Base-by-base conservation (phyloP, 1,140 invertebrate species). In the Caenorhabditis latens region DNA sequence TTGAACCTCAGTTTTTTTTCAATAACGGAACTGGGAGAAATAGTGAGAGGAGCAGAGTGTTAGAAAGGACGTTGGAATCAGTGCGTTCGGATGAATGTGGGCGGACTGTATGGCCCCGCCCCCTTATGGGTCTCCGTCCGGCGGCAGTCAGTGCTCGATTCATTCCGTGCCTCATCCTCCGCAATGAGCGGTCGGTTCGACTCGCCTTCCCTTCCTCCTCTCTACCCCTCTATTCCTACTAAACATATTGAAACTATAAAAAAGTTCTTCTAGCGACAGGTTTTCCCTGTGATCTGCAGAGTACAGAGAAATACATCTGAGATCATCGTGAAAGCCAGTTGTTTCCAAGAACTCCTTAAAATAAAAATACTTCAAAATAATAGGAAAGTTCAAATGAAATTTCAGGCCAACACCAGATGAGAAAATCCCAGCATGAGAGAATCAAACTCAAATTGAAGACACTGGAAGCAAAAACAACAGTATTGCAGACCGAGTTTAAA, bases 291-390 rank as follows among this genome's bases (percentile, higher is more conserved):
- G 87, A 88, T 88, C 87, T 88, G 67, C 71, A 79, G 71, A 79
- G 46, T 79, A 8, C 11, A 67, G 50, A 24, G 32, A 55, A 67
- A 21, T 40, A 40, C 67, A 58, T 88, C 87, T 88, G 87, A 88
- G 87, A 88, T 88, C 87, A 88, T 85, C 61, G 84, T 88, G 87
- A 88, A 88, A 88, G 84, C 87, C 75, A 88, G 63, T 88, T 86
- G 87, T 67, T 50, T 46, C 6, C 14, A 4, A 9, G 24, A 50
- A 43, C 40, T 79, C 43, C 11, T 21, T n/a, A 11, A 7, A 48
- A 79, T 16, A n/a, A 71, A 4, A 19, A 43, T 6, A 48, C 48
- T 79, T 0, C 40, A 24, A 50, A 79, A 50, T 9, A 50, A 50
- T 8, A 21, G 3, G 46, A 53, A n/a, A 79, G 43, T 48, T 50